These are phyloP conservation scores for Philopotamus ludificatus DNA, from an alignment of 1,140 invertebrate genomes.

Conservation along the genomic window DNA sequence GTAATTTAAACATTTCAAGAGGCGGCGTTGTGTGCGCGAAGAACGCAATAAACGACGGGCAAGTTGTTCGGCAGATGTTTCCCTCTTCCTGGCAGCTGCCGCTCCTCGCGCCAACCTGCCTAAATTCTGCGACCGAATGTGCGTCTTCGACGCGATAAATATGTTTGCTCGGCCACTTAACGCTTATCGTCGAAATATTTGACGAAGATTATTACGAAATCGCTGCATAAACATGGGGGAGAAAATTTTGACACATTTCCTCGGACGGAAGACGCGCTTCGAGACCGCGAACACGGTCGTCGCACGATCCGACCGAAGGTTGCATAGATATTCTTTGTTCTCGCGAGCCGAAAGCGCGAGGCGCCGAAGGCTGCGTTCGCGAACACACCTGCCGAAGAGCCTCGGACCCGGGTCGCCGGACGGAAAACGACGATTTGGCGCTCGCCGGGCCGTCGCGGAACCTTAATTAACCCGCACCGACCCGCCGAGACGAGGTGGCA, in stretches of 20 bases:
- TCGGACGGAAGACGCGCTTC: no score
- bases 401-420: neutral
- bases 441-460: neutral
- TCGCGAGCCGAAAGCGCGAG: neutral
- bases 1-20: no score
- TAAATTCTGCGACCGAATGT: neutral
- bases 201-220: no score
- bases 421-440: conserved; percentile 19
- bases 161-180: no score
- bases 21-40: no score
- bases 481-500: neutral
- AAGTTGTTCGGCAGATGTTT: conserved; percentile 22
- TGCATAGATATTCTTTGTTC: conserved; percentile 10
- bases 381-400: neutral
- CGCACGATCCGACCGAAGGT: no score
- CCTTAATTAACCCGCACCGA: neutral
- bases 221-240: no score
- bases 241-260: no score
- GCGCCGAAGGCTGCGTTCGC: neutral
- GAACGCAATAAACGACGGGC: conserved; percentile 1
- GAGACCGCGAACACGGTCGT: no score
- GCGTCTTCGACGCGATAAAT: neutral
- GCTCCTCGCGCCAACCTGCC: conserved; percentile 7
- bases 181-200: no score
- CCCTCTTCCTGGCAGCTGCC: conserved; percentile 1